Conservation (phyloP, 2,113 vertebrate species). For the Murina feae region DNA sequence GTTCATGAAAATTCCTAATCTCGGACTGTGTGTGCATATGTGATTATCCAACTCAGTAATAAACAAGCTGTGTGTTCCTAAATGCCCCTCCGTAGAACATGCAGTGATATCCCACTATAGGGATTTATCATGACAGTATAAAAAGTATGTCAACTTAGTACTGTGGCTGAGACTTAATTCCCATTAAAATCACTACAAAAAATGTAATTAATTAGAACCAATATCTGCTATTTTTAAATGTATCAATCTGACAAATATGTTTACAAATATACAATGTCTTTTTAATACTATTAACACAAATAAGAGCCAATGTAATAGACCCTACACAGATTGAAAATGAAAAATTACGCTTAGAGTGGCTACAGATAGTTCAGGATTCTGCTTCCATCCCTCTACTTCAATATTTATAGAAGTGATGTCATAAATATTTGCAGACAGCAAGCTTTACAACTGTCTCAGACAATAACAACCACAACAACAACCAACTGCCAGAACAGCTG, state of each 20-base stretch:
- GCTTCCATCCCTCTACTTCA: neutral
- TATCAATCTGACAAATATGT: neutral
- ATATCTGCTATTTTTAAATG: neutral
- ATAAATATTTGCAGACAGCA: neutral
- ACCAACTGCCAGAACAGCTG: neutral
- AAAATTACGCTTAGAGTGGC: neutral
- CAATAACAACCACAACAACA: neutral
- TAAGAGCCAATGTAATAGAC: neutral
- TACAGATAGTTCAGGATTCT: neutral
- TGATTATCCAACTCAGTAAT: neutral
- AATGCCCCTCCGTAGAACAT: neutral
- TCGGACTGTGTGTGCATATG: neutral
- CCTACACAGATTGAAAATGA: neutral
- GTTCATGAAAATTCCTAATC: neutral
- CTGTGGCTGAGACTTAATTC: neutral
- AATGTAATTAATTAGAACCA: neutral
- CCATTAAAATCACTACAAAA: neutral
- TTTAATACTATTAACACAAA: neutral
- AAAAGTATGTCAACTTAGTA: neutral
- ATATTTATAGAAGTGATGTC: neutral
- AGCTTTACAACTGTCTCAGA: neutral
- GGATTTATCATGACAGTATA: neutral
- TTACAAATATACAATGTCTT: neutral
- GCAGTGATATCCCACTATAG: neutral
- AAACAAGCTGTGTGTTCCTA: neutral